phyloP scores from a whole-genome alignment of 2,888 invertebrate species.

The Dinocampus coccinellae region DNA sequence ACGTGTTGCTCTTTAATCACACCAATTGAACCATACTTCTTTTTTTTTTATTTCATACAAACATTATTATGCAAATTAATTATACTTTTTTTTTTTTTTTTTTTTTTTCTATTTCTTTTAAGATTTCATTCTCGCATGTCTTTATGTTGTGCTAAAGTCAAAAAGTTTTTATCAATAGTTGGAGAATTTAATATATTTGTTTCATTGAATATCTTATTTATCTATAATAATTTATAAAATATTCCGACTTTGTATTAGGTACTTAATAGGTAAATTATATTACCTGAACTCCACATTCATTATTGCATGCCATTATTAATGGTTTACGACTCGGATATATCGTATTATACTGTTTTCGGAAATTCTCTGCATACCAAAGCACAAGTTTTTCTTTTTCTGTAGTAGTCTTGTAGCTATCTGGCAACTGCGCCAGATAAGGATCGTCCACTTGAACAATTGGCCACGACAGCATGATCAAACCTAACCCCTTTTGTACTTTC shows the following conservation, averaged over 20 bases:
- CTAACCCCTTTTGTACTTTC: constrained; percentile 74
- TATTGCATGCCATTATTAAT: constrained; percentile 78
- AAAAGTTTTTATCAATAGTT: constrained; percentile 54
- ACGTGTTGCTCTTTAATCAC: background rate
- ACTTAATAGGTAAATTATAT: constrained; percentile 18
- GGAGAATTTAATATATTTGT: constrained; percentile 5
- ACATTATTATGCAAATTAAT: background rate
- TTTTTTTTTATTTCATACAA: background rate
- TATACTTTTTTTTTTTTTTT: constrained; percentile 9
- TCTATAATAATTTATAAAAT: background rate
- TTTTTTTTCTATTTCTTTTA: constrained; percentile 46
- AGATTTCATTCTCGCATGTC: constrained; percentile 53
- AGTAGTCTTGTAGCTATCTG: constrained; percentile 77
- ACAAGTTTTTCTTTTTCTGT: constrained; percentile 79
- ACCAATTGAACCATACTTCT: background rate
- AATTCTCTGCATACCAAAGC: constrained; percentile 83
- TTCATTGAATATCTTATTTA: background rate
- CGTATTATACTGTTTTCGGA: constrained; percentile 78
- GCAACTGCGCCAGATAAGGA: constrained; percentile 74
- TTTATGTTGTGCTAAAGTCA: constrained; percentile 56
- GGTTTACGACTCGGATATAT: constrained; percentile 76
- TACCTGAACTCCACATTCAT: constrained; percentile 85
- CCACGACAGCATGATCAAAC: constrained; percentile 77
- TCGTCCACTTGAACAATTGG: constrained; percentile 68
- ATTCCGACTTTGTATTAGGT: too few relatives aligned